phyloP scores from a whole-genome alignment of 1,140 invertebrate genomes.

The Eufriesea mexicana region DNA sequence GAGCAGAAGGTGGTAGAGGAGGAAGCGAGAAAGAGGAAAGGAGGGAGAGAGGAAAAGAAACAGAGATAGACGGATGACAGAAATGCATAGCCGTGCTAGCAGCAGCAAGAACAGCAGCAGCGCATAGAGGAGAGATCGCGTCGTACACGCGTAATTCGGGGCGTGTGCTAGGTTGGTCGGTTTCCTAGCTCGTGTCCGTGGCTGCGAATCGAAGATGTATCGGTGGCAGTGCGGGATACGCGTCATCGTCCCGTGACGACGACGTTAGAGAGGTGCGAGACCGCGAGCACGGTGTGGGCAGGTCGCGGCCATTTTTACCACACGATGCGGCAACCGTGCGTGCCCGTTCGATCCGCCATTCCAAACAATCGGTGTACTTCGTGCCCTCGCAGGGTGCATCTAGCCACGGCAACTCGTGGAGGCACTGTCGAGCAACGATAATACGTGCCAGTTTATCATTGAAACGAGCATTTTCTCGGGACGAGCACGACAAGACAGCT shows the following conservation, averaged over 20 bases:
- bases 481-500: slow-evolving; percentile 31
- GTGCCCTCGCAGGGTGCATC: slow-evolving; percentile 82
- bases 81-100: slow-evolving; percentile 57
- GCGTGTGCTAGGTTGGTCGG: slow-evolving; percentile 57
- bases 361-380: slow-evolving; percentile 84
- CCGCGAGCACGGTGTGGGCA: slow-evolving; percentile 57
- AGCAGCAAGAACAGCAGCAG: slow-evolving; percentile 29
- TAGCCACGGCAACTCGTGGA: slow-evolving; percentile 80
- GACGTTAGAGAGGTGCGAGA: slow-evolving; percentile 31
- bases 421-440: slow-evolving; percentile 52
- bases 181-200: slow-evolving; percentile 38
- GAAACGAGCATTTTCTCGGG: slow-evolving; percentile 4
- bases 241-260: slow-evolving; percentile 63
- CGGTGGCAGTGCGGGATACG: slow-evolving; percentile 48
- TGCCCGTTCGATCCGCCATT: slow-evolving; percentile 85
- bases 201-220: slow-evolving; percentile 41
- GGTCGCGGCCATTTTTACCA: slow-evolving; percentile 87
- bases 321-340: slow-evolving; percentile 87
- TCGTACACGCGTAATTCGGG: slow-evolving; percentile 63
- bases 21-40: slow-evolving; percentile 10
- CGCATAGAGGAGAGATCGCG: slow-evolving; percentile 46
- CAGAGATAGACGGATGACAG: slow-evolving; percentile 59
- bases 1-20: slow-evolving; percentile 25
- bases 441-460: slow-evolving; percentile 44
- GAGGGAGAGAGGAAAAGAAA: slow-evolving; percentile 26